Evolutionary conservation across 2,113 vertebrate genomes (phyloP).

Genomic region (Pseudorasbora parva): DNA sequence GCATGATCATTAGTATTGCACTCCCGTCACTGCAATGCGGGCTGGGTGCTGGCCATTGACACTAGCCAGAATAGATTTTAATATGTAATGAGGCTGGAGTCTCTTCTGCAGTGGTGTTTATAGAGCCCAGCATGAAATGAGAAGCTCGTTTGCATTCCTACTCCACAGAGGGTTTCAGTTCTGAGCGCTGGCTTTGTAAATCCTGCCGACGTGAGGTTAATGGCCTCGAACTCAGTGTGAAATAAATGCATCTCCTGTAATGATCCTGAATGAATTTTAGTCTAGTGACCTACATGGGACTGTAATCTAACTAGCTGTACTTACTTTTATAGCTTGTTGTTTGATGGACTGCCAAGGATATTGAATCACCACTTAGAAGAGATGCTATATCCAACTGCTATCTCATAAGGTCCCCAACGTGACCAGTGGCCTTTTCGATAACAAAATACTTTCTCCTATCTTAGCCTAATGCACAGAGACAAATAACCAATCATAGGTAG

Average conservation of each 20-base stretch:
- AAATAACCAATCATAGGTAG: neutral
- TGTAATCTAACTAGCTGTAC: constrained; percentile 31
- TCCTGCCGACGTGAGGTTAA: constrained; percentile 54
- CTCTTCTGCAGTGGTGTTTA: constrained; percentile 52
- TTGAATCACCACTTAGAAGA: constrained; percentile 12
- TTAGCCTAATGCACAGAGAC: neutral
- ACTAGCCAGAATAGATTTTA: constrained; percentile 64
- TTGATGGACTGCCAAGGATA: constrained; percentile 28
- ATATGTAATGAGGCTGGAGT: constrained; percentile 58
- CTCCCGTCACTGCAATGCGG: constrained; percentile 49
- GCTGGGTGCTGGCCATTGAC: constrained; percentile 56
- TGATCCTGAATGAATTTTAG: constrained; percentile 38
- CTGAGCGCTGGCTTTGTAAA: constrained; percentile 34
- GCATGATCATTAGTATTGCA: constrained; percentile 63
- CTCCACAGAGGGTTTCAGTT: constrained; percentile 27
- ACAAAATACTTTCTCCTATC: neutral
- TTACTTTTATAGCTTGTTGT: constrained; percentile 37
- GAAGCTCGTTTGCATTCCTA: constrained; percentile 54
- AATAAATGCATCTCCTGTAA: constrained; percentile 38
- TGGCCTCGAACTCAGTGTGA: constrained; percentile 17
- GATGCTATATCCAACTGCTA: constrained; percentile 8
- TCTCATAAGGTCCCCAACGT: constrained; percentile 25
- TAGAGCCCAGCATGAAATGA: constrained; percentile 50
- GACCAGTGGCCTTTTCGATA: neutral
- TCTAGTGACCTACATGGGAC: constrained; percentile 45